Base-by-base conservation (phyloP, 2,888 invertebrate genomes). In the Ctena decussata region DNA sequence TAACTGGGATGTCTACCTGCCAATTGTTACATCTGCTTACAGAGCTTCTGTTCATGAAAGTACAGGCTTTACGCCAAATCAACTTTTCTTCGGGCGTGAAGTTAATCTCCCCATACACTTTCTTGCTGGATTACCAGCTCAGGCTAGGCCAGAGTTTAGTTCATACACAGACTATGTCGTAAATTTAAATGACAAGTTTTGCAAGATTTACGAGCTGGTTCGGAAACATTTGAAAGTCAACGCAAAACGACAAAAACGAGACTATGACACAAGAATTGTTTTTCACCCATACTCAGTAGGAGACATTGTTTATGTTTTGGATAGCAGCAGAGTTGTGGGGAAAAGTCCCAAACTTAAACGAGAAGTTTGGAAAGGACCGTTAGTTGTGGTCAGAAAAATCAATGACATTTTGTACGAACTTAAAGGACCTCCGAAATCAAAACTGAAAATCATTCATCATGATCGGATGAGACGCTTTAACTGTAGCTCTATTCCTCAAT, bases 1-100 rank as follows among this genome's bases (percentile, higher is more conserved):
- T 30, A 81, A 83, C 37, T 89, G 86, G 88, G 89, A 86, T 57
- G 74, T 76, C 39, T 72, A 82, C 39, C 46, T 87, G 21, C 82
- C 83, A 11, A 77, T 57, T 78, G 11, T 84, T n/a, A 30, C 46
- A 21, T 65, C 80, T 44, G 90, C 90, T 21, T 87, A 87, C 60
- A 69, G 82, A 30, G 11, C 77, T 30, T 44, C 84, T 15, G 37
- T 35, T 5, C 85, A 85, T 72, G 74, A 79, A 18, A 60, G 46
- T 32, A 89, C 87, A 5, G 44, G 70, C 15, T 85, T 21, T 44
- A 65, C 81, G 15, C 90, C 88, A 44, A 73, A 80, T 70, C 6
- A 30, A 15, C 49, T 88, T 24, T 79, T 84, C 78, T 75, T 86
- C 0, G 87, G 86, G 21, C 24, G 81, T 30, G 87, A 87, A 72